Conservation (phyloP, 2,888 invertebrate species). For the Philaethria dido region DNA sequence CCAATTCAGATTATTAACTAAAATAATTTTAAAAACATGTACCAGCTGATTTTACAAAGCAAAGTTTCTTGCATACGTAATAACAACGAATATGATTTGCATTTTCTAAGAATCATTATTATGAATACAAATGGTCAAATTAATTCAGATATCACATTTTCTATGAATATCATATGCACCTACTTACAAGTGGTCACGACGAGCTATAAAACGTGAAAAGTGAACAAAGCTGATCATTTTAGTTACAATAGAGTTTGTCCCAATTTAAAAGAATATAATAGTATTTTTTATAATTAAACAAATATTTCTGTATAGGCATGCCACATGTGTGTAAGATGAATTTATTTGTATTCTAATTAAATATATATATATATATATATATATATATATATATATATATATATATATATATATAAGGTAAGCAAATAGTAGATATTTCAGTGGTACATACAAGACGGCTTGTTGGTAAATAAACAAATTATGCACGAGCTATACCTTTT, state of each 20-base stretch:
- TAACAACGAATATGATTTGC: conserved; percentile 37
- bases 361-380: conserved; percentile 3
- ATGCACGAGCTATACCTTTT: conserved; percentile 29
- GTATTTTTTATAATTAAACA: not conserved
- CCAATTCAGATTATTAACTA: not conserved
- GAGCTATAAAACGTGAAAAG: conserved; percentile 20
- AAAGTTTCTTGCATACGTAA: conserved; percentile 32
- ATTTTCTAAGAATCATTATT: conserved; percentile 41
- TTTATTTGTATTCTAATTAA: too few relatives aligned
- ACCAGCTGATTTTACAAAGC: conserved; percentile 18
- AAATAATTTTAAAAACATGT: not conserved
- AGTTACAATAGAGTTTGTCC: not conserved
- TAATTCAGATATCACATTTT: conserved; percentile 43
- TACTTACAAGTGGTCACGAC: conserved; percentile 23
- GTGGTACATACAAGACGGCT: conserved; percentile 24
- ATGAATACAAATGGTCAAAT: conserved; percentile 46
- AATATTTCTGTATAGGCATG: not conserved
- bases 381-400: not conserved
- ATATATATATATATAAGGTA: conserved; percentile 16
- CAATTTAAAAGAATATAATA: not conserved
- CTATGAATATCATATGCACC: conserved; percentile 29
- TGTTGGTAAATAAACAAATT: conserved; percentile 40
- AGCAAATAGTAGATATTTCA: conserved; percentile 9
- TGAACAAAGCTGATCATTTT: conserved; percentile 13
- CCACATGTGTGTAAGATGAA: too few relatives aligned